Evolutionary conservation across 1,140 invertebrate species (phyloP).

Genomic region (Proctacanthus coquilletti): DNA sequence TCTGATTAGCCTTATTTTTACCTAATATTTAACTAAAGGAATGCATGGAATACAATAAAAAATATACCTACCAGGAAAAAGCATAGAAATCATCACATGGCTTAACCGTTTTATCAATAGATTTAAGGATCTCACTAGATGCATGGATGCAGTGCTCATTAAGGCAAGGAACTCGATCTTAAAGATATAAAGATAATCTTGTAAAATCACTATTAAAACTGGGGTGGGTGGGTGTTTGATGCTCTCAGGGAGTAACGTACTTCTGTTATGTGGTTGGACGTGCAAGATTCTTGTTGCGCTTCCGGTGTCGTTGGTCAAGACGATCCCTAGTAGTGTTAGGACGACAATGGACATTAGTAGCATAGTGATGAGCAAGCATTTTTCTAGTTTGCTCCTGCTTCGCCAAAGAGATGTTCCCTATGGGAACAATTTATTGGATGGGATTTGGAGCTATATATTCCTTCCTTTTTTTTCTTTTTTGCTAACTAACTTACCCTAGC

Average conservation of each 20-base stretch:
- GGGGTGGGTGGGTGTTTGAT: too few relatives aligned
- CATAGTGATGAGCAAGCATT: constrained; percentile 31
- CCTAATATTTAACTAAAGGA: too few relatives aligned
- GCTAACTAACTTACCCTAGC: constrained; percentile 35
- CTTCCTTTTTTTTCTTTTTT: constrained; percentile 8
- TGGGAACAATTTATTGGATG: constrained; percentile 1
- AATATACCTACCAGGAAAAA: constrained; percentile 53
- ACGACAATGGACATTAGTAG: constrained; percentile 23
- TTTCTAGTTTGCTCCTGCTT: constrained; percentile 34
- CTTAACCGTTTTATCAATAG: constrained; percentile 61
- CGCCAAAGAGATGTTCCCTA: constrained; percentile 33
- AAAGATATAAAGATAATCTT: not conserved
- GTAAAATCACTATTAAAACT: too few relatives aligned
- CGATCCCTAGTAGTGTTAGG: constrained; percentile 28
- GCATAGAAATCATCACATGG: constrained; percentile 93
- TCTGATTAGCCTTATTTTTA: too few relatives aligned
- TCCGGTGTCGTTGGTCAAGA: constrained; percentile 17
- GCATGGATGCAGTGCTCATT: constrained; percentile 73
- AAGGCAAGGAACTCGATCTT: constrained; percentile 44
- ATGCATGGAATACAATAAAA: too few relatives aligned
- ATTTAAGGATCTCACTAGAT: constrained; percentile 66
- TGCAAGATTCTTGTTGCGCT: constrained; percentile 21
- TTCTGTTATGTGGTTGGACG: constrained; percentile 19
- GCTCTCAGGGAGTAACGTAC: too few relatives aligned
- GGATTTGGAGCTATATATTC: constrained; percentile 10